Percentiles rank a stretch among this genome's conserved stretches.
Conservation (phyloP, 1,140 invertebrate genomes). For the Fopius arisanus region DNA sequence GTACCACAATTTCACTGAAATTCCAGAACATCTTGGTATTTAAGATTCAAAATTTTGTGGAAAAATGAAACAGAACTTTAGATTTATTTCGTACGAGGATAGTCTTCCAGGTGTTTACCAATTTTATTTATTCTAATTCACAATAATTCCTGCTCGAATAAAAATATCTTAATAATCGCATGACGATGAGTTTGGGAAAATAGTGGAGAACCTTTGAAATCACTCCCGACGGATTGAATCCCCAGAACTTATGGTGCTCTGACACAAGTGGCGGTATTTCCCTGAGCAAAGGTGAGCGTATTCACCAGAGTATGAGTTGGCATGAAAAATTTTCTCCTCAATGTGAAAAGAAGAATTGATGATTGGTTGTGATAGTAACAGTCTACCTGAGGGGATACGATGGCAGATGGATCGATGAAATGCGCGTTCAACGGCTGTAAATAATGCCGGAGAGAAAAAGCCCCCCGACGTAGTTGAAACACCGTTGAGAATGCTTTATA, state of each 20-base stretch:
- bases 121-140: too few relatives aligned
- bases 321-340: background rate
- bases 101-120: too few relatives aligned
- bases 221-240: background rate
- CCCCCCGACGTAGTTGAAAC: constrained; percentile 16
- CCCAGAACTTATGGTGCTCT: background rate
- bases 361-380: constrained; percentile 12
- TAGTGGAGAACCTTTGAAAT: too few relatives aligned
- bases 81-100: too few relatives aligned
- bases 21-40: too few relatives aligned
- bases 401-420: constrained; percentile 34
- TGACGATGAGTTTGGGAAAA: too few relatives aligned
- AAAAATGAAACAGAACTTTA: too few relatives aligned
- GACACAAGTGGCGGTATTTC: background rate
- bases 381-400: background rate
- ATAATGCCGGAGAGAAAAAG: constrained; percentile 19
- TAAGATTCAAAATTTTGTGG: too few relatives aligned
- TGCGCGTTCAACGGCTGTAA: constrained; percentile 33
- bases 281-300: background rate
- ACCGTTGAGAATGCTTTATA: constrained; percentile 4
- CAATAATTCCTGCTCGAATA: too few relatives aligned
- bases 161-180: too few relatives aligned
- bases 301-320: background rate
- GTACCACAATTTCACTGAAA: too few relatives aligned
- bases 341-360: constrained; percentile 8